Percentiles rank a stretch among this genome's conserved stretches.
phyloP scores from a whole-genome alignment of 2,113 vertebrate species.

The Seriola dumerili region DNA sequence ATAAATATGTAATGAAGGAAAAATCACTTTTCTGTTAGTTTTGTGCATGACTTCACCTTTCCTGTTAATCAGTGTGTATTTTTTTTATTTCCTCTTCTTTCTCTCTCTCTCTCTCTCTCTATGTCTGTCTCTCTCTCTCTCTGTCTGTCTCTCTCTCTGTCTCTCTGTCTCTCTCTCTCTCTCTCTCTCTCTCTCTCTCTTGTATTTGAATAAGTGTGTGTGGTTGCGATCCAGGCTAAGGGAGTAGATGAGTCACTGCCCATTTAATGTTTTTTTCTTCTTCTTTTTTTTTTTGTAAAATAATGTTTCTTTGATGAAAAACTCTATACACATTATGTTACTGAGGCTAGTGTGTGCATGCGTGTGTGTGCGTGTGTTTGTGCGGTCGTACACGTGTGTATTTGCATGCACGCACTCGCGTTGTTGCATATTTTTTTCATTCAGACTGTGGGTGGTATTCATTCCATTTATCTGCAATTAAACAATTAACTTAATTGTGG shows the following conservation, averaged over 20 bases:
- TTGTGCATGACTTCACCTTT: slow-evolving; percentile 83
- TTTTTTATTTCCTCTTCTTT: slow-evolving; percentile 36
- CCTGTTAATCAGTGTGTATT: slow-evolving; percentile 74
- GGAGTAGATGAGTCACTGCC: slow-evolving; percentile 68
- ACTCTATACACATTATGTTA: slow-evolving; percentile 32
- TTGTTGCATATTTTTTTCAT: slow-evolving; percentile 40
- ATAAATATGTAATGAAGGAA: slow-evolving; percentile 86
- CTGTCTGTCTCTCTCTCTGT: slow-evolving; percentile 28
- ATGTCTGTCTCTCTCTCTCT: slow-evolving; percentile 1
- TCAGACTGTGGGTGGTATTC: slow-evolving; percentile 73
- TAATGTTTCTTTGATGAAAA: slow-evolving; percentile 65
- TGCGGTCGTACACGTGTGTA: slow-evolving; percentile 17
- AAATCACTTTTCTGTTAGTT: slow-evolving; percentile 81
- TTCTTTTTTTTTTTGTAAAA: slow-evolving; percentile 40
- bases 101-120: slow-evolving; percentile 21
- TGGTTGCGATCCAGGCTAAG: slow-evolving; percentile 24
- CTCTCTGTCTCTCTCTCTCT: slow-evolving; percentile 4
- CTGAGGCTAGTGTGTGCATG: slow-evolving; percentile 14
- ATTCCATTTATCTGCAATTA: slow-evolving; percentile 79
- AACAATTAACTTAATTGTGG: slow-evolving; percentile 81
- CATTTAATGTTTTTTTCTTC: slow-evolving; percentile 34
- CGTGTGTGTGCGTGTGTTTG: slow-evolving; percentile 15
- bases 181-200: slow-evolving; percentile 26
- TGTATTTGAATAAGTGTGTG: slow-evolving; percentile 36
- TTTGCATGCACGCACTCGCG: not conserved